phyloP scores from a whole-genome alignment of 2,888 invertebrate species.

The Ennomos quercinarius region DNA sequence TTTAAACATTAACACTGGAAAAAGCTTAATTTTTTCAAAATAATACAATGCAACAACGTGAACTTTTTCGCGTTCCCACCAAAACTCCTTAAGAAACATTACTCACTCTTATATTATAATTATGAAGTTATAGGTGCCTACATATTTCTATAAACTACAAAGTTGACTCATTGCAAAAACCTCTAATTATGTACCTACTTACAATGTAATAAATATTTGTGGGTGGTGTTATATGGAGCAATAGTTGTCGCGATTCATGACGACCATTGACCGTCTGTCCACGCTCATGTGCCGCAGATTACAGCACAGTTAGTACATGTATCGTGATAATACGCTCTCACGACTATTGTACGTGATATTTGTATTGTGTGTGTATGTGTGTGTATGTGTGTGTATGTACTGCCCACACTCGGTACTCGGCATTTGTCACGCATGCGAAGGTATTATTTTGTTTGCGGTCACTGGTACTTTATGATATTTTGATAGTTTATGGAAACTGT shows the following conservation, averaged over 20 bases:
- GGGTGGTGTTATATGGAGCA: neutral
- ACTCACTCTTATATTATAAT: too few relatives aligned
- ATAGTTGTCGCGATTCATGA: conserved; percentile 16
- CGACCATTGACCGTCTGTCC: conserved; percentile 30
- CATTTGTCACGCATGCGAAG: conserved; percentile 35
- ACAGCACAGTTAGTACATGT: conserved; percentile 2
- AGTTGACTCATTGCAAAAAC: conserved; percentile 3
- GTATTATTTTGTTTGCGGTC: conserved; percentile 25
- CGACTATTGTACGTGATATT: conserved; percentile 41
- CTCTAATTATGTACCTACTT: neutral
- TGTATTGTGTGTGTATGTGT: conserved; percentile 6
- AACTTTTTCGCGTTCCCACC: too few relatives aligned
- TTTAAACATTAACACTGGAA: too few relatives aligned
- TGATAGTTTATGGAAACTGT: conserved; percentile 5
- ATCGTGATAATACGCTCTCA: conserved; percentile 39
- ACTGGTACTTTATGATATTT: conserved; percentile 14
- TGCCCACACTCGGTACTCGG: conserved; percentile 2
- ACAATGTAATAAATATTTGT: too few relatives aligned
- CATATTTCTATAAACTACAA: neutral
- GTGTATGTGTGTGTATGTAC: conserved; percentile 5
- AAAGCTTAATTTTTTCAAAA: too few relatives aligned
- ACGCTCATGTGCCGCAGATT: neutral
- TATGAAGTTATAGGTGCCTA: too few relatives aligned
- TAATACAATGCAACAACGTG: too few relatives aligned
- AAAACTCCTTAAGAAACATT: too few relatives aligned